Evolutionary conservation across 2,113 vertebrate genomes (phyloP).

Genomic region (Trochalopteron elliotii): DNA sequence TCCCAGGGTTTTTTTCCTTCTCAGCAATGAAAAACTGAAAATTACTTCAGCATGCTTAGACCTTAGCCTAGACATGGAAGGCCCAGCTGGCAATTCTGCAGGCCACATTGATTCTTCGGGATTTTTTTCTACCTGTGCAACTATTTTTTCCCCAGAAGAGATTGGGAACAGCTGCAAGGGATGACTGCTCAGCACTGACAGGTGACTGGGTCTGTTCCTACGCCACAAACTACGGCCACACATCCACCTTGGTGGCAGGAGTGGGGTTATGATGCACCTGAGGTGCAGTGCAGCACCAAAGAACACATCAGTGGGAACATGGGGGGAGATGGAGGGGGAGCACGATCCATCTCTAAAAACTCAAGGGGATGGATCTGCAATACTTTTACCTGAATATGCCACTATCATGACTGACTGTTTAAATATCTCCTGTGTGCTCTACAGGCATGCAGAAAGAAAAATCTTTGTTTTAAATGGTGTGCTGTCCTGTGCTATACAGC

Average conservation of each 20-base stretch:
- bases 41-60: constrained; percentile 18
- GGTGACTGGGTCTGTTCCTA: not conserved
- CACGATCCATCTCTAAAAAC: rapidly evolving
- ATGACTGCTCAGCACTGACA: not conserved
- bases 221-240: not conserved
- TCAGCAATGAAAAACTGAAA: constrained; percentile 35
- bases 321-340: not conserved
- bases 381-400: not conserved
- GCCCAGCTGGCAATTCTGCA: not conserved
- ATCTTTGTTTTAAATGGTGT: not conserved
- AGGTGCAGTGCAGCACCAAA: not conserved
- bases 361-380: not conserved
- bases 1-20: not conserved
- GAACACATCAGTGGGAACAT: not conserved
- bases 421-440: not conserved
- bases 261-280: not conserved
- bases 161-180: not conserved
- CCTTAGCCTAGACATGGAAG: not conserved
- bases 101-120: not conserved
- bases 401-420: not conserved
- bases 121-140: constrained; percentile 2
- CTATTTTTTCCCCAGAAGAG: not conserved
- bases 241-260: not conserved
- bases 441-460: not conserved
- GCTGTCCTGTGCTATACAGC: not conserved